phyloP scores from a whole-genome alignment of 2,888 invertebrate genomes.

The Drosophila melanocephala region DNA sequence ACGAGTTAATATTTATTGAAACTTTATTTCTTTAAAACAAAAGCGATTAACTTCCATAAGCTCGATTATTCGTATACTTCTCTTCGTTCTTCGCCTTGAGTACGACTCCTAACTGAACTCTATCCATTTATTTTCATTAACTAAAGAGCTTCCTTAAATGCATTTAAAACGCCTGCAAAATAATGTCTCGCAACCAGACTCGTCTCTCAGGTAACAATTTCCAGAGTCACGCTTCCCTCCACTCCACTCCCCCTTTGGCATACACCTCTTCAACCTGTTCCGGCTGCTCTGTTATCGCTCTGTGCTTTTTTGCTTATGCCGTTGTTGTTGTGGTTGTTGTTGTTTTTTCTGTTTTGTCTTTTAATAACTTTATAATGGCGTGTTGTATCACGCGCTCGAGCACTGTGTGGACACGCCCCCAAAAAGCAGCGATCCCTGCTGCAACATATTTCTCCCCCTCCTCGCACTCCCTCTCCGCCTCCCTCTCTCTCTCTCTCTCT shows the following conservation, averaged over 20 bases:
- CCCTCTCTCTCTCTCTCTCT: neutral
- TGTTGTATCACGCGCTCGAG: slow-evolving; percentile 73
- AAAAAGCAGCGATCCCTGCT: slow-evolving; percentile 28
- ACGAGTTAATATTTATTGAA: neutral
- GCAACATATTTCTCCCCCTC: neutral
- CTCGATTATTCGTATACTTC: neutral
- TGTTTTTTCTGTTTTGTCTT: slow-evolving; percentile 59
- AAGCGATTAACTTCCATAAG: rapidly evolving
- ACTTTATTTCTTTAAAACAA: neutral
- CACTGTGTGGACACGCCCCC: slow-evolving; percentile 73
- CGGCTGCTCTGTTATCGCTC: slow-evolving; percentile 28
- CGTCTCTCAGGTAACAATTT: slow-evolving; percentile 13
- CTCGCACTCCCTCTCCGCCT: neutral
- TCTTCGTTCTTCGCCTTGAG: too few relatives aligned
- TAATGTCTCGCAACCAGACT: slow-evolving; percentile 10
- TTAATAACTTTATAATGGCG: slow-evolving; percentile 84
- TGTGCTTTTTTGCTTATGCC: slow-evolving; percentile 46
- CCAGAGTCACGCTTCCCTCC: neutral
- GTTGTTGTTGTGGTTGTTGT: slow-evolving; percentile 39
- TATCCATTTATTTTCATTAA: slow-evolving; percentile 10
- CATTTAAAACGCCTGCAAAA: slow-evolving; percentile 23
- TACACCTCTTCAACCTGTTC: slow-evolving; percentile 50
- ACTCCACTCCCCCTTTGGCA: neutral
- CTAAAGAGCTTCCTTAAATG: slow-evolving; percentile 20
- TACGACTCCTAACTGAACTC: neutral